Percentiles rank a stretch among this genome's conserved stretches.
Evolutionary conservation across 2,888 invertebrate genomes (phyloP).

Genomic region (Ptilodon capucinus): DNA sequence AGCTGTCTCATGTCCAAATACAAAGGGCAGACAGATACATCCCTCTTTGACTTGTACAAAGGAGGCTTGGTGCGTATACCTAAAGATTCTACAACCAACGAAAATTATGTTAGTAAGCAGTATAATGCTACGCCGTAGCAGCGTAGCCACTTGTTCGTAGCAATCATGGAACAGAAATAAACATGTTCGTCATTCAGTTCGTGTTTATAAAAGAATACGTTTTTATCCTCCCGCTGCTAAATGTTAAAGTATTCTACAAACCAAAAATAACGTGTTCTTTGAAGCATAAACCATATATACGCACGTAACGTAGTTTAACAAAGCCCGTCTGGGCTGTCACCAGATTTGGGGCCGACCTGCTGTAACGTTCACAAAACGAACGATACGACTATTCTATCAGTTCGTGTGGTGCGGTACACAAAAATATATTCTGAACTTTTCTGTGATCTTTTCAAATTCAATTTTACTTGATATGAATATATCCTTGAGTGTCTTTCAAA

Average conservation of each 20-base stretch:
- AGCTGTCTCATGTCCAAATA: constrained; percentile 48
- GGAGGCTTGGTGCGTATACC: constrained; percentile 9
- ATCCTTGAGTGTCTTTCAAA: no score
- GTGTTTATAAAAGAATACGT: background rate
- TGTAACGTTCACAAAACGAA: constrained; percentile 33
- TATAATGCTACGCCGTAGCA: constrained; percentile 23
- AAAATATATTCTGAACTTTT: background rate
- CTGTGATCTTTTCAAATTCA: background rate
- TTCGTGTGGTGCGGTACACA: background rate
- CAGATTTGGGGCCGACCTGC: constrained; percentile 19
- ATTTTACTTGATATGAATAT: no score
- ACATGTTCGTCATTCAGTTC: background rate
- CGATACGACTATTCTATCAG: constrained; percentile 26
- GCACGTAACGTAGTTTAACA: background rate
- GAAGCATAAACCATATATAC: constrained; percentile 17
- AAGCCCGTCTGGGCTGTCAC: constrained; percentile 2
- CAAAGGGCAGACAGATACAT: constrained; percentile 39
- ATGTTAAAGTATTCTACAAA: background rate
- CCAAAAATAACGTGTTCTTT: background rate
- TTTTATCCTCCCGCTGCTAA: background rate
- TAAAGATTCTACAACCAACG: constrained; percentile 31
- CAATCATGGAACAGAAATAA: no score
- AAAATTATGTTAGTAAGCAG: no score
- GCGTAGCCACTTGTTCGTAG: constrained; percentile 1
- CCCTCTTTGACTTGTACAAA: constrained; percentile 43